Percentiles rank a stretch among this genome's conserved stretches.
Evolutionary conservation across 2,113 vertebrate species (phyloP).

Genomic region (Pachycephala philippinensis): DNA sequence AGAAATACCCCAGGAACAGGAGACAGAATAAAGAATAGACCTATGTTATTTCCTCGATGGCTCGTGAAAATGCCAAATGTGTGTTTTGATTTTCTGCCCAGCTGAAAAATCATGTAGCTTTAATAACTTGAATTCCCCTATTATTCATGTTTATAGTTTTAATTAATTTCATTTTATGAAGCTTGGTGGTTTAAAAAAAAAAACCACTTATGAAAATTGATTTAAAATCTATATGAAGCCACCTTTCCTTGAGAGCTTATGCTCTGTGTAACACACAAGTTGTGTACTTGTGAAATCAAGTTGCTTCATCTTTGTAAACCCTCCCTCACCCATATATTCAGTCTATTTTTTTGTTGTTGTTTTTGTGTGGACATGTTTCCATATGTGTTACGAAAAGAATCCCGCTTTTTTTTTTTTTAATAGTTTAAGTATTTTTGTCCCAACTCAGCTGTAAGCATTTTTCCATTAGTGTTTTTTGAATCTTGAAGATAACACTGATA

Average conservation of each 20-base stretch:
- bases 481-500: not conserved
- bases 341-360: not conserved
- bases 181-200: not conserved
- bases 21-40: constrained; percentile 14
- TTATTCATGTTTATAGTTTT: constrained; percentile 36
- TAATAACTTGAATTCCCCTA: constrained; percentile 43
- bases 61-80: constrained; percentile 46
- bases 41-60: not conserved
- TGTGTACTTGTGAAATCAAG: not conserved
- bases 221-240: not conserved
- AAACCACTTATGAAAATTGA: not conserved
- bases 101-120: constrained; percentile 53
- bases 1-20: not conserved
- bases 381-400: not conserved
- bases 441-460: not conserved
- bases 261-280: not conserved
- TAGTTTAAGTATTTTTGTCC: not conserved
- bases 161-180: constrained; percentile 9
- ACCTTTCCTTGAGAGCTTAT: not conserved
- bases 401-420: too few species aligned
- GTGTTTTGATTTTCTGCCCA: constrained; percentile 58
- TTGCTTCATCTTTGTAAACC: not conserved
- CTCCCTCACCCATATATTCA: not conserved
- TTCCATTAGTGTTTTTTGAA: not conserved
- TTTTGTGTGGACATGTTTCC: not conserved